These are phyloP conservation scores for Drosophila buzzatii DNA, from an alignment of 2,888 invertebrate genomes.

Conservation along the genomic window DNA sequence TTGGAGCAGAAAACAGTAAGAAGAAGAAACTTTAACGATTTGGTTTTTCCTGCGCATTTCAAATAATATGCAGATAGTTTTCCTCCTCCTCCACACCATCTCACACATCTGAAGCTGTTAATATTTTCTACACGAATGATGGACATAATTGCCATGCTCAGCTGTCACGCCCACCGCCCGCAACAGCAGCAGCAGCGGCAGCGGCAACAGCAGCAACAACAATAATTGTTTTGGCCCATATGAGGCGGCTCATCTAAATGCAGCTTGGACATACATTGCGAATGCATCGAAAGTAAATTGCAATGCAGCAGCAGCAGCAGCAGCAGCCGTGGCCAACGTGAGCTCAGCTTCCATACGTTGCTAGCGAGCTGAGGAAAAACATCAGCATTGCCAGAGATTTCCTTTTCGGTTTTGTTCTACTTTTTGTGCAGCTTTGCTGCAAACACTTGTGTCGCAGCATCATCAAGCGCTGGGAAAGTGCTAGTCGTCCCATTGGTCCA, in stretches of 20 bases:
- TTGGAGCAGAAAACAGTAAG: constrained; percentile 78
- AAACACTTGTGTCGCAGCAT: constrained; percentile 1
- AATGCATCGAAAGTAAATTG: constrained; percentile 76
- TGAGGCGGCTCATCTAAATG: constrained; percentile 54
- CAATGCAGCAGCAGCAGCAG: constrained; percentile 20
- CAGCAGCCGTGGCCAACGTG: not conserved
- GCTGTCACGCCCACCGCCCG: constrained; percentile 62
- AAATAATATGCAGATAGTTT: constrained; percentile 65
- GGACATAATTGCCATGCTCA: constrained; percentile 74
- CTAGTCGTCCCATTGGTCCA: constrained; percentile 22
- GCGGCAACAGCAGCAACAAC: constrained; percentile 19
- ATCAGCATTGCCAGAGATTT: constrained; percentile 52
- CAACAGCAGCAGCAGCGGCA: constrained; percentile 24
- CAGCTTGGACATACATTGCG: constrained; percentile 73
- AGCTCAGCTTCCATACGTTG: not conserved
- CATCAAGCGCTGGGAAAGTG: constrained; percentile 49
- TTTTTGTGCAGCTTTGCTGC: constrained; percentile 36
- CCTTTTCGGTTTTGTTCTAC: constrained; percentile 69
- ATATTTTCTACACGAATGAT: constrained; percentile 74
- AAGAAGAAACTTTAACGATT: constrained; percentile 28
- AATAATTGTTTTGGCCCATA: constrained; percentile 81
- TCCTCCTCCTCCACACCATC: not conserved
- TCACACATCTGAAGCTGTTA: constrained; percentile 33
- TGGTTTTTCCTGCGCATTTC: constrained; percentile 52
- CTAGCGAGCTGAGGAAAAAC: constrained; percentile 21